Evolutionary conservation across 2,113 vertebrate genomes (phyloP).

Genomic region (Gambusia affinis): DNA sequence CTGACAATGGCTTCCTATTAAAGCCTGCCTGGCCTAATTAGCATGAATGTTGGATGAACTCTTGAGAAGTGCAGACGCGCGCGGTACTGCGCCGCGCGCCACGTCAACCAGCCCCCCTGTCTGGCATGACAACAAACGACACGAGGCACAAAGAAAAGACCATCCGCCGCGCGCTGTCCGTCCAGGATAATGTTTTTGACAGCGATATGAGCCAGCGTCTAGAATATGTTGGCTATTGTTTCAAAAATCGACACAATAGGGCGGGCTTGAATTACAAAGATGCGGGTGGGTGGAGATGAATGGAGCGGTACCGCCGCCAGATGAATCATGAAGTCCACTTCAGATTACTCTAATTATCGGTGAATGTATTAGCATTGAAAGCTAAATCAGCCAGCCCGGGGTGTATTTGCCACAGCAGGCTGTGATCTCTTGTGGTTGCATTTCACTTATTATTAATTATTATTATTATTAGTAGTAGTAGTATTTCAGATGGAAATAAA

Average conservation of each 20-base stretch:
- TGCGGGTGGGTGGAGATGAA: slow-evolving; percentile 65
- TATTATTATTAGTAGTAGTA: too few relatives aligned
- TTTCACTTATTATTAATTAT: not conserved
- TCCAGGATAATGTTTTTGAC: slow-evolving; percentile 45
- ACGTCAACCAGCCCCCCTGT: slow-evolving; percentile 62
- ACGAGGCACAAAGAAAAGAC: slow-evolving; percentile 57
- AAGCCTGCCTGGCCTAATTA: slow-evolving; percentile 53
- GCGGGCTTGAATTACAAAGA: slow-evolving; percentile 67
- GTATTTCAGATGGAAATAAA: slow-evolving; percentile 10
- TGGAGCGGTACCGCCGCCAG: slow-evolving; percentile 44
- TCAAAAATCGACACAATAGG: slow-evolving; percentile 56
- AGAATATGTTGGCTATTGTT: slow-evolving; percentile 63
- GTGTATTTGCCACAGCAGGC: slow-evolving; percentile 12
- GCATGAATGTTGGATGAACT: slow-evolving; percentile 73
- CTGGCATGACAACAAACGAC: slow-evolving; percentile 72
- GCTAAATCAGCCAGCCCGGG: slow-evolving; percentile 33
- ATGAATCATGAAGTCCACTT: slow-evolving; percentile 69
- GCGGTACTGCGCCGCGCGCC: slow-evolving; percentile 41
- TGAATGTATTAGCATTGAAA: slow-evolving; percentile 51
- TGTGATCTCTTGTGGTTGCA: not conserved
- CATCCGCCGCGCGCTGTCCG: slow-evolving; percentile 34
- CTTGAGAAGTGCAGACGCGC: slow-evolving; percentile 42
- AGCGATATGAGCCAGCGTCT: slow-evolving; percentile 49
- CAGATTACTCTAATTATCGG: slow-evolving; percentile 70
- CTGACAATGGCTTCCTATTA: slow-evolving; percentile 36